Conservation (phyloP, 2,888 invertebrate genomes). For the Acleris emargana region DNA sequence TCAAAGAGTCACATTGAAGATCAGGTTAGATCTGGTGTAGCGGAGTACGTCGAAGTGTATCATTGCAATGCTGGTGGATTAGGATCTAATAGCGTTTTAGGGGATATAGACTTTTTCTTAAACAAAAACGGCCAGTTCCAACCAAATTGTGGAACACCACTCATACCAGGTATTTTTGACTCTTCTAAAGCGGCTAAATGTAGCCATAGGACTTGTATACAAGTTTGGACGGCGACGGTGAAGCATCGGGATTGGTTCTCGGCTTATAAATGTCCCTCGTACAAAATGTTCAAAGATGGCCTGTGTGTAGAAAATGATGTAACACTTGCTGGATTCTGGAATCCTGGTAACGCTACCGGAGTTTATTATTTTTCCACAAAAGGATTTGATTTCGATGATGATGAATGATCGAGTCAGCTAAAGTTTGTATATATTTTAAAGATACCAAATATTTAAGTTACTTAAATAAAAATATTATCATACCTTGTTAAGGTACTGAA, state of each 20-base stretch:
- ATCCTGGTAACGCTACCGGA: slow-evolving; percentile 68
- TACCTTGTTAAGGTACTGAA: no score
- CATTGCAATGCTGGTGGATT: slow-evolving; percentile 84
- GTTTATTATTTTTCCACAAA: slow-evolving; percentile 70
- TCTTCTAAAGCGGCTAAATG: slow-evolving; percentile 71
- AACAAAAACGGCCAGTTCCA: slow-evolving; percentile 84
- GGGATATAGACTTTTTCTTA: slow-evolving; percentile 83
- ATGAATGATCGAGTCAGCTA: background rate
- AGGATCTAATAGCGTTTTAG: slow-evolving; percentile 77
- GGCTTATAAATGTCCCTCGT: slow-evolving; percentile 67
- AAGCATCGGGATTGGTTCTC: slow-evolving; percentile 58
- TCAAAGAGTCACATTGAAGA: slow-evolving; percentile 65
- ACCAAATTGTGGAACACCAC: slow-evolving; percentile 76
- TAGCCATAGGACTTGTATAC: slow-evolving; percentile 68
- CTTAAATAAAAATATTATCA: no score
- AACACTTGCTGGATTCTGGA: slow-evolving; percentile 69
- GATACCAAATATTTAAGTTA: no score
- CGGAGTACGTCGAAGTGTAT: slow-evolving; percentile 84
- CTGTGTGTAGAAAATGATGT: slow-evolving; percentile 56
- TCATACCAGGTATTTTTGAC: slow-evolving; percentile 65
- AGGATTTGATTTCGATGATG: slow-evolving; percentile 46
- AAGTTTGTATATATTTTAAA: no score
- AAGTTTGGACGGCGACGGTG: slow-evolving; percentile 66
- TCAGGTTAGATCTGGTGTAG: slow-evolving; percentile 80
- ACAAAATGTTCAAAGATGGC: slow-evolving; percentile 60